Evolutionary conservation across 2,888 invertebrate species (phyloP), one percentile per base, ranked within the genome.

Genomic region (Acrocyrtus sp.): DNA sequence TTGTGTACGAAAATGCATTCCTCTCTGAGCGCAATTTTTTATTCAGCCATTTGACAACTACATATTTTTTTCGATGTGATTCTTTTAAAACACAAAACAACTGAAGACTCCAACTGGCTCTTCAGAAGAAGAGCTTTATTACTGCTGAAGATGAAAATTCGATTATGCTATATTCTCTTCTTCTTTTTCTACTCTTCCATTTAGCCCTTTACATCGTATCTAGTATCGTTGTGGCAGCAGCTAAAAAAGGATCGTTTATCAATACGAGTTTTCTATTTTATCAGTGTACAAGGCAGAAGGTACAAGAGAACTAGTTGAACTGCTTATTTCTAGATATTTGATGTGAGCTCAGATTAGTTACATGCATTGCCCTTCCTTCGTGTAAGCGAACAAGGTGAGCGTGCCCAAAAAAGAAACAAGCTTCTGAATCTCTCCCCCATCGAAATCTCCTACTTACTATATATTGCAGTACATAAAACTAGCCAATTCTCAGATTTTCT

Each of bases 371-470:
- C n/a, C n/a, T n/a, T n/a, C n/a, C n/a, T n/a, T n/a, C n/a, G n/a
- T n/a, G n/a, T n/a, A n/a, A n/a, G n/a, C n/a, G n/a, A 34, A 56
- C 62, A 63, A 63, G 70, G 70, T 70, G 70, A 63, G 63, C 63
- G 70, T 70, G 62, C 62, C 58, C 50, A 41, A n/a, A n/a, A n/a
- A n/a, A n/a, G n/a, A n/a, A n/a, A 58, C 70, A 39, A 70, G 69
- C 56, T 54, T 48, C 34, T 61, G 29, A 12, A 27, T 62, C 43
- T 43, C 8, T n/a, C n/a, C n/a, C n/a, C n/a, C n/a, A n/a, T n/a
- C n/a, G n/a, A n/a, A n/a, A n/a, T n/a, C n/a, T n/a, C n/a, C n/a
- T n/a, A n/a, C n/a, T n/a, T n/a, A n/a, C n/a, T n/a, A n/a, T n/a
- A n/a, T n/a, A n/a, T n/a, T n/a, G n/a, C n/a, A n/a, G n/a, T n/a